A percentile compares a stretch with the other conserved stretches of the same genome.
Conservation (phyloP, 1,140 invertebrate species). For the Calosoma granatense region DNA sequence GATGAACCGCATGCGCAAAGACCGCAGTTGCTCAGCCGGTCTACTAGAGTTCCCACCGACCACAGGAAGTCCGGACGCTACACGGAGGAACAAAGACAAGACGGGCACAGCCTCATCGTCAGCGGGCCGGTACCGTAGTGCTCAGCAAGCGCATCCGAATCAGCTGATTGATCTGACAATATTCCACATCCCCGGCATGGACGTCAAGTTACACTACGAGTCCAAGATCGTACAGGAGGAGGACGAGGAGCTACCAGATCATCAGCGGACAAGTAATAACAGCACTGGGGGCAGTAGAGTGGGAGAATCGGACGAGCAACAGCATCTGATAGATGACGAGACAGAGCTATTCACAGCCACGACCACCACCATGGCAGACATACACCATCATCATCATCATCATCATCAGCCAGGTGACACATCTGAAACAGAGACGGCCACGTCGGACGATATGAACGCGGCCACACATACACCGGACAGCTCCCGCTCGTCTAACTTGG, state of each 20-base stretch:
- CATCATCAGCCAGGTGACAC: too few species aligned
- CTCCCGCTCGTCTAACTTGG: background rate
- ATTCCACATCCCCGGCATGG: conserved; percentile 89
- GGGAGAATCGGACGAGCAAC: background rate
- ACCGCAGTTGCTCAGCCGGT: conserved; percentile 59
- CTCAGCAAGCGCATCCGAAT: conserved; percentile 33
- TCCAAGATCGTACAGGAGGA: conserved; percentile 68
- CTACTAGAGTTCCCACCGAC: conserved; percentile 50
- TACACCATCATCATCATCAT: background rate
- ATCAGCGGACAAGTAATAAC: conserved; percentile 22
- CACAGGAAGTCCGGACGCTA: conserved; percentile 39
- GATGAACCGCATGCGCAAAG: conserved; percentile 53
- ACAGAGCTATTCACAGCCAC: background rate
- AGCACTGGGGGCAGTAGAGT: background rate
- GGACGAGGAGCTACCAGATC: conserved; percentile 28
- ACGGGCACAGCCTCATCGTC: conserved; percentile 34
- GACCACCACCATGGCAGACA: background rate
- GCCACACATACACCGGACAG: background rate
- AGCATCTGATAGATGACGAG: background rate
- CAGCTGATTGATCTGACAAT: conserved; percentile 73
- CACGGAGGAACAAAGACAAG: conserved; percentile 38
- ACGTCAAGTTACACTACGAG: conserved; percentile 89
- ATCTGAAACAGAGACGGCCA: too few species aligned
- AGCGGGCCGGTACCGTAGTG: conserved; percentile 35
- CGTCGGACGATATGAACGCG: too few species aligned